phyloP scores from a whole-genome alignment of 2,113 vertebrate species.

The Brachypteracias leptosomus region DNA sequence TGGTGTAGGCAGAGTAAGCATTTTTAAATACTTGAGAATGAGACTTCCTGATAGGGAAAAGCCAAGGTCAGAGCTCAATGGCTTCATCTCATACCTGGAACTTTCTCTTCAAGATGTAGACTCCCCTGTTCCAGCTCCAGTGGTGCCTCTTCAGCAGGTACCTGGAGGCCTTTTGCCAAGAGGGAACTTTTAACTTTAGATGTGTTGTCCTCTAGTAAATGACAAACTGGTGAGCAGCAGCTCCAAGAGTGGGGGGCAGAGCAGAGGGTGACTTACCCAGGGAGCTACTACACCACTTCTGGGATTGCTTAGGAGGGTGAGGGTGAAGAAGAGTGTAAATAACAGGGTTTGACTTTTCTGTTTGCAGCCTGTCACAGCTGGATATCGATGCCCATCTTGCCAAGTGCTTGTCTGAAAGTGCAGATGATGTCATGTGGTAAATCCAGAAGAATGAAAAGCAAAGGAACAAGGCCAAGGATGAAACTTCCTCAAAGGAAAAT shows the following conservation, averaged over 20 bases:
- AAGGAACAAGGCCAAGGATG: neutral
- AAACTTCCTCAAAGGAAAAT: neutral
- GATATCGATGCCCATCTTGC: conserved; percentile 88
- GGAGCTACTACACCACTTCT: neutral
- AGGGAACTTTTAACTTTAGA: neutral
- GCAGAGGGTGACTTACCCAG: neutral
- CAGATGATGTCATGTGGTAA: conserved; percentile 85
- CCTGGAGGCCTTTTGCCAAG: neutral
- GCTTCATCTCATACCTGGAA: neutral
- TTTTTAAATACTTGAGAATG: neutral
- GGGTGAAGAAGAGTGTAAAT: fast-evolving
- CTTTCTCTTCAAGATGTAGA: neutral
- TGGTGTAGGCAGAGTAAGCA: neutral
- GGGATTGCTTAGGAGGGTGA: neutral
- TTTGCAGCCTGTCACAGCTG: conserved; percentile 81
- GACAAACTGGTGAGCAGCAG: neutral
- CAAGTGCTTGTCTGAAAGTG: conserved; percentile 86
- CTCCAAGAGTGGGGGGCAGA: neutral
- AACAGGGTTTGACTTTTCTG: neutral
- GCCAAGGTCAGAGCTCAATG: neutral
- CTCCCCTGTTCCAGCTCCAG: neutral
- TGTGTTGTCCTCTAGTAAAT: neutral
- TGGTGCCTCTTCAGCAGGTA: neutral
- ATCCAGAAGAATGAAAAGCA: neutral
- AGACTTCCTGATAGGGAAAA: neutral